Base-by-base conservation (phyloP, 2,113 vertebrate genomes). In the Rhineura floridana region DNA sequence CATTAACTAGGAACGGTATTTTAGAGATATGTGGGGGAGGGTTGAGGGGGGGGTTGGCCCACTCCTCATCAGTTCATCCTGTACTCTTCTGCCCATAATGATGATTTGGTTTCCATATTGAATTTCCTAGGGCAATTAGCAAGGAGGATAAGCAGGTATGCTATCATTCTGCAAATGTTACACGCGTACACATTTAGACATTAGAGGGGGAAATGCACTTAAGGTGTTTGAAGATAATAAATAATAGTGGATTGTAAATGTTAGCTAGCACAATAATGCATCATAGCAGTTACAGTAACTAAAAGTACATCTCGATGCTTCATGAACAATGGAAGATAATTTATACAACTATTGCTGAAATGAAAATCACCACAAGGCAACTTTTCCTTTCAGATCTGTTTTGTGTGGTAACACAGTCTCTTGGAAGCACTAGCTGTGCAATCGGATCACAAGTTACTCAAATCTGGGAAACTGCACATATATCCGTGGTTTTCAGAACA, bases 121-220 rank as follows among this genome's bases (percentile, higher is more conserved):
- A 85, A 62, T 85, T 72, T 59, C 42, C 52, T 39, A 75, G 36
- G 44, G 42, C 72, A 86, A 77, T 77, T 77, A 86, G 17, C 46
- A 65, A 84, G 67, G n/a, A 30, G 46, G 36, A 70, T 36, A 70
- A 46, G 46, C n/a, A 36, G 52, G n/a, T 72, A 39, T 72, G 3
- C 62, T 87, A 7, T 10, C 73, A 5, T 72, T 15, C 59, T 86
- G 69, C 23, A 86, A 72, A 70, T 30, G 65, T 76, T 6, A 1
- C 83, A 84, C 67, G 85, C 62, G 69, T 36, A 81, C 19, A 10
- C 25, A 87, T 90, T 87, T 75, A 55, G 81, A 62, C 36, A 87
- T 86, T 48, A 3, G 39, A 85, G 25, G 48, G 59, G 39, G 39
- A 33, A 52, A 59, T 73, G n/a, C 63, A 30, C 25, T 19, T 52